A percentile compares a stretch with the other conserved stretches of the same genome.
These are phyloP conservation scores for Drosophila biarmipes DNA, from an alignment of 1,140 invertebrate genomes.

Conservation along the genomic window DNA sequence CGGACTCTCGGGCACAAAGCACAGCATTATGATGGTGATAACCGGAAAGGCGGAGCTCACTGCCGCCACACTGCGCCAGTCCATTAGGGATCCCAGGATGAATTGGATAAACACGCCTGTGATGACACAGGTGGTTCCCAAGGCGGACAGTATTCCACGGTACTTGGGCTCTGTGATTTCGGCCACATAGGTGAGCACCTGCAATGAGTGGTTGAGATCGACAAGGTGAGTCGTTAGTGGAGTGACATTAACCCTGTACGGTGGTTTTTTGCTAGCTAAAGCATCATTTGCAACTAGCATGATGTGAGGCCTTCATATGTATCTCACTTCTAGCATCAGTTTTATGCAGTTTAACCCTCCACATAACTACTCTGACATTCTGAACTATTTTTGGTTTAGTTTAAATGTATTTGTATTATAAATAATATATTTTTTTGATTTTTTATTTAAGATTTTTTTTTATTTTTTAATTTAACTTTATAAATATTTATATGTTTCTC, in stretches of 20 bases:
- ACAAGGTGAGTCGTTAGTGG: slow-evolving; percentile 6
- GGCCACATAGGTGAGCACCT: slow-evolving; percentile 92
- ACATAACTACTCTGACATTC: too few relatives aligned
- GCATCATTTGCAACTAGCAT: background rate
- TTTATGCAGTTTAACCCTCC: background rate
- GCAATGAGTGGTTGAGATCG: slow-evolving; percentile 22
- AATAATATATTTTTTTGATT: too few relatives aligned
- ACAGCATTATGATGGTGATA: slow-evolving; percentile 87
- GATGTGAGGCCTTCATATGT: background rate
- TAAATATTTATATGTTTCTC: background rate
- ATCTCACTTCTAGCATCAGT: background rate
- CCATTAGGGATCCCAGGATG: slow-evolving; percentile 88
- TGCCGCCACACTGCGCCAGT: slow-evolving; percentile 89
- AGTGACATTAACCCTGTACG: slow-evolving; percentile 3
- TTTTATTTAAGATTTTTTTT: too few relatives aligned
- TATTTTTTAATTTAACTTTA: background rate
- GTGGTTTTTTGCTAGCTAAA: background rate
- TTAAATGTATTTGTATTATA: too few relatives aligned
- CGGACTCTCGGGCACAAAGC: slow-evolving; percentile 91
- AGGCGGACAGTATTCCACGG: slow-evolving; percentile 90
- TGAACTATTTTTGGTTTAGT: too few relatives aligned
- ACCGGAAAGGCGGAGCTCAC: slow-evolving; percentile 89
- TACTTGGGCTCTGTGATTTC: slow-evolving; percentile 92
- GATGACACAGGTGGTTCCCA: slow-evolving; percentile 90
- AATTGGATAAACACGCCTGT: slow-evolving; percentile 89